phyloP scores from a whole-genome alignment of 2,888 invertebrate species.

The Eudemis profundana region DNA sequence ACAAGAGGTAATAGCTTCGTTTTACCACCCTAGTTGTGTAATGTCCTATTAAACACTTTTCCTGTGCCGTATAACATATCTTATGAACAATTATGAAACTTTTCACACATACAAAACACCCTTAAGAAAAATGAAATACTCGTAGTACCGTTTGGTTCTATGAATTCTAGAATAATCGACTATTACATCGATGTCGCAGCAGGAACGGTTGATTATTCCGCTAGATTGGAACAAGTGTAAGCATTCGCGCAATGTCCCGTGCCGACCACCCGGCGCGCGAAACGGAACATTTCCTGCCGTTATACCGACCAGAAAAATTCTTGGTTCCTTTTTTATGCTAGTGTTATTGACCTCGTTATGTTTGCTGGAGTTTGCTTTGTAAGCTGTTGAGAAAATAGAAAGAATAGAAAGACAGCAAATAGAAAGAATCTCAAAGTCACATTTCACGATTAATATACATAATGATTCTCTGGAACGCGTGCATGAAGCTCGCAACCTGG shows the following conservation, averaged over 20 bases:
- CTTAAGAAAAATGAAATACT: too few relatives aligned
- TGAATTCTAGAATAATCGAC: neutral
- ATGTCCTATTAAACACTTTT: too few relatives aligned
- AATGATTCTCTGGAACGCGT: too few relatives aligned
- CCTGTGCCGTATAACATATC: too few relatives aligned
- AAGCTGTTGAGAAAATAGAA: neutral
- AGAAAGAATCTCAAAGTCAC: too few relatives aligned
- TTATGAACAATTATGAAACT: too few relatives aligned
- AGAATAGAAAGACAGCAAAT: too few relatives aligned
- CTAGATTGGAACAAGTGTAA: slow-evolving; percentile 49
- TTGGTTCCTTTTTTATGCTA: slow-evolving; percentile 30
- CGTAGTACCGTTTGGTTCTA: neutral
- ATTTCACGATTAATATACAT: too few relatives aligned
- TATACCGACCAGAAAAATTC: slow-evolving; percentile 43
- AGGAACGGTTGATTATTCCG: slow-evolving; percentile 46
- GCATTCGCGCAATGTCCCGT: slow-evolving; percentile 53
- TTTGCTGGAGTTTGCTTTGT: slow-evolving; percentile 5
- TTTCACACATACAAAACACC: too few relatives aligned
- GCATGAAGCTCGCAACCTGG: too few relatives aligned
- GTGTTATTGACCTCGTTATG: slow-evolving; percentile 31
- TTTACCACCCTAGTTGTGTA: too few relatives aligned
- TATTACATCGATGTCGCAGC: slow-evolving; percentile 6
- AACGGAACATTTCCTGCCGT: slow-evolving; percentile 56
- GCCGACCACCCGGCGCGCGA: slow-evolving; percentile 52
- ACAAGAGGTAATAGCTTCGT: too few relatives aligned